Conservation (phyloP, 2,888 invertebrate genomes). For the Dicyrtoma fusca region DNA sequence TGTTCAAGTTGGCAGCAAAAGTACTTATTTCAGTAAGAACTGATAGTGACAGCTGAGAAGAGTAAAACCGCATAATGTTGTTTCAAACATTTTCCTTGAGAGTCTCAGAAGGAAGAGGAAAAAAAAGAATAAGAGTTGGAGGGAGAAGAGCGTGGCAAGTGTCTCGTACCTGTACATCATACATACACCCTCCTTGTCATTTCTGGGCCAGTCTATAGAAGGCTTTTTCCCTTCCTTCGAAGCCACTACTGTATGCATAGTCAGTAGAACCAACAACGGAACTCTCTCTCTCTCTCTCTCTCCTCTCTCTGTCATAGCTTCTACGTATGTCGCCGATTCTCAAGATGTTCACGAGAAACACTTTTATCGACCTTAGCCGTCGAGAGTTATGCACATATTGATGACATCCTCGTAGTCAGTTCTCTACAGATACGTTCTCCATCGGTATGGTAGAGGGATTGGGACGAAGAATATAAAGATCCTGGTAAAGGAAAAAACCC, state of each 20-base stretch:
- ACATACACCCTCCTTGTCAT: not conserved
- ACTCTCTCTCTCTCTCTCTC: not conserved
- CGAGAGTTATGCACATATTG: slow-evolving; percentile 18
- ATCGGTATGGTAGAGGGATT: not conserved
- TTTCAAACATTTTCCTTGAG: not conserved
- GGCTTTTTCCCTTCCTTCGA: not conserved
- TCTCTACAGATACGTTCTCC: not conserved
- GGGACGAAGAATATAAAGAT: slow-evolving; percentile 11
- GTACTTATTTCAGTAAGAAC: slow-evolving; percentile 30
- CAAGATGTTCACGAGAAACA: not conserved
- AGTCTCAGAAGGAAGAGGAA: not conserved
- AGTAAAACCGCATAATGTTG: slow-evolving; percentile 19
- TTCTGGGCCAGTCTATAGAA: not conserved
- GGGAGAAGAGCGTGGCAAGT: slow-evolving; percentile 10
- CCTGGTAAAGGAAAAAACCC: not conserved
- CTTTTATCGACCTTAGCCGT: slow-evolving; percentile 22
- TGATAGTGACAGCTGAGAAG: slow-evolving; percentile 27
- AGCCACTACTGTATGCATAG: not conserved
- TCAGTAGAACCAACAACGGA: not conserved
- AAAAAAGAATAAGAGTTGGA: not conserved
- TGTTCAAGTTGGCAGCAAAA: slow-evolving; percentile 16
- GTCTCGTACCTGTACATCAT: not conserved
- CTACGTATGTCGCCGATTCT: not conserved
- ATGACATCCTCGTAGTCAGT: slow-evolving; percentile 19
- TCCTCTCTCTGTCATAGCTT: not conserved